Evolutionary conservation across 2,888 invertebrate species (phyloP), one percentile per base, ranked within the genome.

Genomic region (Allygus modestus): DNA sequence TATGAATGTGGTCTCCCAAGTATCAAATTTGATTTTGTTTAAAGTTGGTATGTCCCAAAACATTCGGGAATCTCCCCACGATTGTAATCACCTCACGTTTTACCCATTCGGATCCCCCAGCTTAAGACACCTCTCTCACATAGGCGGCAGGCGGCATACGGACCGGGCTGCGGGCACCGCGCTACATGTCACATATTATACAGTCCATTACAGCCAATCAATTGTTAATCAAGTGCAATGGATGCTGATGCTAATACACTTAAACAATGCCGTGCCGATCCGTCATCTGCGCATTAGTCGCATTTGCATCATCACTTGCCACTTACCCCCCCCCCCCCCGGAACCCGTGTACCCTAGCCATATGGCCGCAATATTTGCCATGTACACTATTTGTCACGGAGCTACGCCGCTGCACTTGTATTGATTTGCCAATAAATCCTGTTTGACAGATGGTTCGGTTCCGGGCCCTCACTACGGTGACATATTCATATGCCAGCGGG

Each of bases 151-250:
- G 75, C 46, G 41, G n/a, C 26, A 75, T 43, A 77, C 77, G 46
- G 41, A 11, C 26, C 23, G 51, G 58, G 1, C 12, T 58, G 4
- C 58, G 23, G 58, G 20, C 51, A 5, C 58, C 58, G 12, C 58
- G 12, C 58, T 15, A 23, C 58, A 81, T 23, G 28, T 77, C 43
- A 46, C 41, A 54, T 83, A 83, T 75, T 83, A 83, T 73, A 58
- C 83, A 75, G 75, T 83, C 58, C 83, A 83, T 83, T 83, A 75
- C 51, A 23, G 33, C 26, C 41, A 26, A 83, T 83, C 75, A 37
- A 83, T 75, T 75, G 83, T 83, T 83, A 83, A 83, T 83, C 75
- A 83, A 75, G 73, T 75, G 51, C 54, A 75, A 54, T 54, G 71
- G 75, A 54, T 83, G 71, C 65, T 61, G 46, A 83, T 83, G 54